Evolutionary conservation across 2,888 invertebrate species (phyloP).

Genomic region (Trisateles emortualis): DNA sequence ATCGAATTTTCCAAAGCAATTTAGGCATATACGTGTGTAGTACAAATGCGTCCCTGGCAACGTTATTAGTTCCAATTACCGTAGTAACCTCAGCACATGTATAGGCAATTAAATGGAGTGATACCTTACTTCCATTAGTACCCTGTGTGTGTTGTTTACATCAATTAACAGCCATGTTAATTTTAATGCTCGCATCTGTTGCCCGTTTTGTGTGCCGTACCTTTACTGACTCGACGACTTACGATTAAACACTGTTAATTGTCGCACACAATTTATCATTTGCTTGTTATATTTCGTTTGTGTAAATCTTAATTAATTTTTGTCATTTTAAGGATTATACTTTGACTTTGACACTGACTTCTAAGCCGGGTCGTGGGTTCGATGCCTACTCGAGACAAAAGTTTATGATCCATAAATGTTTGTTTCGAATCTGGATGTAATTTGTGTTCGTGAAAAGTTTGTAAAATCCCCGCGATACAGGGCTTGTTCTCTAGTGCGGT

Average conservation of each 20-base stretch:
- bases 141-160: slow-evolving; percentile 78
- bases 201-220: slow-evolving; percentile 58
- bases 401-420: too few species aligned
- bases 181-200: slow-evolving; percentile 73
- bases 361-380: too few species aligned
- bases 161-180: slow-evolving; percentile 81
- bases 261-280: slow-evolving; percentile 36
- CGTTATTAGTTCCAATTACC: slow-evolving; percentile 84
- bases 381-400: too few species aligned
- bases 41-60: slow-evolving; percentile 71
- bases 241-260: slow-evolving; percentile 46
- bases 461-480: too few species aligned
- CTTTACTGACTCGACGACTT: slow-evolving; percentile 55
- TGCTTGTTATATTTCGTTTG: slow-evolving; percentile 36
- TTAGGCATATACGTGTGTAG: slow-evolving; percentile 57
- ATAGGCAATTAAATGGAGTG: slow-evolving; percentile 85
- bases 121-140: slow-evolving; percentile 85
- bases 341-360: too few species aligned
- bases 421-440: too few species aligned
- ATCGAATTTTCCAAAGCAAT: slow-evolving; percentile 61
- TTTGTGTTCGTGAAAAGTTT: too few species aligned
- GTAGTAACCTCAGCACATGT: slow-evolving; percentile 83
- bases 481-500: too few species aligned
- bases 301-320: slow-evolving; percentile 24
- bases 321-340: slow-evolving; percentile 4